A percentile compares a stretch with the other conserved stretches of the same genome.
Conservation (phyloP, 2,113 vertebrate genomes). For the Thunnus thynnus region DNA sequence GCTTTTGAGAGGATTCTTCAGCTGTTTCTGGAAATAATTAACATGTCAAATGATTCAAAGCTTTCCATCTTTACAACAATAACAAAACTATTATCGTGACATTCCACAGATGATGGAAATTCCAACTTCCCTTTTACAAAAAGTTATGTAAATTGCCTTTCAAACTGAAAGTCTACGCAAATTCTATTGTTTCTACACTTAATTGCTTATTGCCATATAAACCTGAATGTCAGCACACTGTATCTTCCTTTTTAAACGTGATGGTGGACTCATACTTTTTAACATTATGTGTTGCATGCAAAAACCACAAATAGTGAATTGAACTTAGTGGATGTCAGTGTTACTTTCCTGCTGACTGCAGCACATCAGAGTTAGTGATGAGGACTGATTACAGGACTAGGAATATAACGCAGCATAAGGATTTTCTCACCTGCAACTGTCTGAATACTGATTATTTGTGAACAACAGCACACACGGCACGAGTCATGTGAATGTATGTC, state of each 20-base stretch:
- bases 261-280: too few species aligned
- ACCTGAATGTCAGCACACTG: neutral
- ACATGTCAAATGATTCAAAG: neutral
- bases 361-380: too few species aligned
- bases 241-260: too few species aligned
- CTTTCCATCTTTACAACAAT: neutral
- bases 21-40: constrained; percentile 2
- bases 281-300: too few species aligned
- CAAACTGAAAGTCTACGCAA: neutral
- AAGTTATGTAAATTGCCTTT: neutral
- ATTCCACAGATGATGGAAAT: neutral
- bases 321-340: too few species aligned
- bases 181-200: neutral
- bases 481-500: neutral
- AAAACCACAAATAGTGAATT: too few species aligned
- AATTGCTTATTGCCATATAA: neutral
- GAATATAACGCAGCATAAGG: too few species aligned
- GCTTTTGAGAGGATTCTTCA: constrained; percentile 31
- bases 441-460: too few species aligned
- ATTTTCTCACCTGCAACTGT: too few species aligned
- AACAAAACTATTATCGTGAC: neutral
- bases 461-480: too few species aligned
- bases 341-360: too few species aligned
- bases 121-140: neutral
- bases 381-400: too few species aligned